Percentiles rank a stretch among this genome's conserved stretches.
These are phyloP conservation scores for Acipenser ruthenus DNA, from an alignment of 2,797 vertebrate genomes.

Conservation along the genomic window DNA sequence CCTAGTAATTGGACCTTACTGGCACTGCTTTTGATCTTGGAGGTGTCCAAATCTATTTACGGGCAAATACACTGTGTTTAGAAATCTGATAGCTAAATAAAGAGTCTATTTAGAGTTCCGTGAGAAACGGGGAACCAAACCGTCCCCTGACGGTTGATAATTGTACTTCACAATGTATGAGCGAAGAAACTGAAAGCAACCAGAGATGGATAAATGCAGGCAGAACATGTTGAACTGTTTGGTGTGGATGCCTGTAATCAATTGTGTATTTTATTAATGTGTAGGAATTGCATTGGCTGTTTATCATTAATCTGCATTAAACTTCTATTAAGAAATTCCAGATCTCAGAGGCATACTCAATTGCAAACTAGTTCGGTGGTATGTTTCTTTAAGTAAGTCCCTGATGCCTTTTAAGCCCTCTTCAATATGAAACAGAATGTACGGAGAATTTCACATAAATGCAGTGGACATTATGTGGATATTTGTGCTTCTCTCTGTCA, in stretches of 20 bases:
- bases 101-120: slow-evolving; percentile 66
- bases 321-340: too few relatives aligned
- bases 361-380: too few relatives aligned
- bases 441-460: too few relatives aligned
- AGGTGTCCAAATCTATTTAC: slow-evolving; percentile 65
- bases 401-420: too few relatives aligned
- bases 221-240: not conserved
- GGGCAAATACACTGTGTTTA: slow-evolving; percentile 58
- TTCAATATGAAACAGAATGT: too few relatives aligned
- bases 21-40: slow-evolving; percentile 69
- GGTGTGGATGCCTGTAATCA: slow-evolving; percentile 43
- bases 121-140: slow-evolving; percentile 47
- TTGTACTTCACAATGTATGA: slow-evolving; percentile 27
- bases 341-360: too few relatives aligned
- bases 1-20: slow-evolving; percentile 71
- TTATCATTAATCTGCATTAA: too few relatives aligned
- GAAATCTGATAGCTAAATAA: slow-evolving; percentile 56
- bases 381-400: too few relatives aligned
- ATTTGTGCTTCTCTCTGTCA: too few relatives aligned
- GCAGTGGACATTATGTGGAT: too few relatives aligned
- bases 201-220: slow-evolving; percentile 11
- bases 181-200: slow-evolving; percentile 7
- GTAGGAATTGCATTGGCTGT: not conserved
- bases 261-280: slow-evolving; percentile 13
- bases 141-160: slow-evolving; percentile 48